A percentile compares a stretch with the other conserved stretches of the same genome.
These are phyloP conservation scores for Lasioglossum pauxillum DNA, from an alignment of 2,888 invertebrate species.

Conservation along the genomic window DNA sequence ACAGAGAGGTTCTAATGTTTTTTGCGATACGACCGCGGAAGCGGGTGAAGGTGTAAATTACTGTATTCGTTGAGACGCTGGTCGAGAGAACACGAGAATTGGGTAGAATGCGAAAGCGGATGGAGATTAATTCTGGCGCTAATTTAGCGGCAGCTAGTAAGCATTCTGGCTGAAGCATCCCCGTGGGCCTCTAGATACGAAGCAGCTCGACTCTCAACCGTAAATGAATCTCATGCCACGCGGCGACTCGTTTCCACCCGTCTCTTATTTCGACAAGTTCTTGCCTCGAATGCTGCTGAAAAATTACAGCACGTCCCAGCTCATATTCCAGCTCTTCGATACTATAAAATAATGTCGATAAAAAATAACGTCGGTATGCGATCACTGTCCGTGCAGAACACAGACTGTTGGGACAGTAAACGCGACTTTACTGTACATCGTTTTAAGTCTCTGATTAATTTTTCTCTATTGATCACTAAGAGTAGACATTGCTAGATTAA, in stretches of 20 bases:
- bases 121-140: constrained; percentile 62
- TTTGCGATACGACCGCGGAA: neutral
- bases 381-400: too few relatives aligned
- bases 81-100: constrained; percentile 18
- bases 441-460: too few relatives aligned
- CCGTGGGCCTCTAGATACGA: constrained; percentile 8
- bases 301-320: neutral
- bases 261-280: neutral
- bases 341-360: too few relatives aligned
- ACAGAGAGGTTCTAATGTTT: neutral
- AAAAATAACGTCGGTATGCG: too few relatives aligned
- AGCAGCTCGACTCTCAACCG: neutral
- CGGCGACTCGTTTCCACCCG: neutral
- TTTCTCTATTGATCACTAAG: too few relatives aligned
- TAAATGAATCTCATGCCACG: neutral
- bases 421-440: too few relatives aligned
- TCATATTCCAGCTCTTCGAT: neutral
- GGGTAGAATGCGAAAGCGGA: constrained; percentile 45
- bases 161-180: constrained; percentile 38
- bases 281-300: neutral
- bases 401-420: too few relatives aligned
- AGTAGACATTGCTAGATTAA: too few relatives aligned
- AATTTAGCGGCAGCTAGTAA: constrained; percentile 61
- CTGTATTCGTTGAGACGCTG: neutral
- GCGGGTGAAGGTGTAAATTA: neutral